Evolutionary conservation across 1,140 invertebrate species (phyloP).

Genomic region (Apis laboriosa): DNA sequence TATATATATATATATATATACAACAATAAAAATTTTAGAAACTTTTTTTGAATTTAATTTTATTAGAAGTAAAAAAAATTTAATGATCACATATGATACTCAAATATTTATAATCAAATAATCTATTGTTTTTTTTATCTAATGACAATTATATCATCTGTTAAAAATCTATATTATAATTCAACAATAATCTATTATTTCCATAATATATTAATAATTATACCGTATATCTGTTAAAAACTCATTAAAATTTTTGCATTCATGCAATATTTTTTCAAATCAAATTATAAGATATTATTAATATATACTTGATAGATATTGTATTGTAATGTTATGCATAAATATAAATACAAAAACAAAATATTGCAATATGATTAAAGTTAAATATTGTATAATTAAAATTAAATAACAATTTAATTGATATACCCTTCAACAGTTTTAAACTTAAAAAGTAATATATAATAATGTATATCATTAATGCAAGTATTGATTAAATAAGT

Average conservation of each 20-base stretch:
- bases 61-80: too few species aligned
- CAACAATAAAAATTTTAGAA: background rate
- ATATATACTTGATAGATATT: background rate
- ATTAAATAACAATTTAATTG: background rate
- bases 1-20: background rate
- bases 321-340: background rate
- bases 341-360: constrained; percentile 14
- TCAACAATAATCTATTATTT: too few species aligned
- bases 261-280: background rate
- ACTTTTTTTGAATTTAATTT: too few species aligned
- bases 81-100: too few species aligned
- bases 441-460: constrained; percentile 13
- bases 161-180: too few species aligned
- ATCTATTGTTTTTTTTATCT: too few species aligned
- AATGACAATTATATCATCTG: too few species aligned
- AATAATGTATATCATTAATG: constrained; percentile 37
- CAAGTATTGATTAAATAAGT: constrained; percentile 78
- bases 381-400: constrained; percentile 22
- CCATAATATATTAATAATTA: too few species aligned
- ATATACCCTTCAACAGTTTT: background rate
- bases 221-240: too few species aligned
- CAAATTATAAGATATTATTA: too few species aligned
- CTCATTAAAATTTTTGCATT: background rate
- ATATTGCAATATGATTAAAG: constrained; percentile 16
- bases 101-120: too few species aligned